These are phyloP conservation scores for Scaptomyza reducta DNA, from an alignment of 2,888 invertebrate species.

Conservation along the genomic window DNA sequence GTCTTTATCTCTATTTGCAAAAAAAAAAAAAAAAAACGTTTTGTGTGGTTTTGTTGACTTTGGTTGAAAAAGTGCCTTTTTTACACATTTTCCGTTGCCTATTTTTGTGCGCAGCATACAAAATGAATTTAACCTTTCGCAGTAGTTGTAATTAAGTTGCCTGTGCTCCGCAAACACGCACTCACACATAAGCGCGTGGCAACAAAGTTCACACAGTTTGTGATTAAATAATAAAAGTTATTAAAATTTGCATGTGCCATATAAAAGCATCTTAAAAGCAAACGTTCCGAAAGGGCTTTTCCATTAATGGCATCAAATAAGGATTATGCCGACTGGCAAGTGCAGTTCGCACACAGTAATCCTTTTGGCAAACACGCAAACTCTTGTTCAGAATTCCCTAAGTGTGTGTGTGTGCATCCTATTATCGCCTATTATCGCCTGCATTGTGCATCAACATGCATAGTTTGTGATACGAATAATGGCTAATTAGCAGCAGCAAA, in stretches of 20 bases:
- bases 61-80: constrained; percentile 4
- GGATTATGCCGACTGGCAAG: neutral
- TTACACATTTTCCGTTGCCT: constrained; percentile 33
- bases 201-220: constrained; percentile 27
- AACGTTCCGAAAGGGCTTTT: neutral
- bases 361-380: neutral
- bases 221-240: constrained; percentile 11
- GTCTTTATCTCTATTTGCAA: neutral
- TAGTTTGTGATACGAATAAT: neutral
- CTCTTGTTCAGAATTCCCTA: no score
- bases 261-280: neutral
- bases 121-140: constrained; percentile 13
- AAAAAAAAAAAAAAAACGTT: neutral
- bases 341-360: neutral
- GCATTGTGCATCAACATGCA: neutral
- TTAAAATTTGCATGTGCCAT: constrained; percentile 4
- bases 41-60: constrained; percentile 17
- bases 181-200: neutral
- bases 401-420: neutral
- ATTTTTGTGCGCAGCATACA: constrained; percentile 40
- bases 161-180: constrained; percentile 1
- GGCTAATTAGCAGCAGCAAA: neutral
- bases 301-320: constrained; percentile 5
- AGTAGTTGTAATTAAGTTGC: constrained; percentile 17
- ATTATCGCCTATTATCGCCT: no score